phyloP scores from a whole-genome alignment of 2,113 vertebrate genomes.

The Pheucticus melanocephalus region DNA sequence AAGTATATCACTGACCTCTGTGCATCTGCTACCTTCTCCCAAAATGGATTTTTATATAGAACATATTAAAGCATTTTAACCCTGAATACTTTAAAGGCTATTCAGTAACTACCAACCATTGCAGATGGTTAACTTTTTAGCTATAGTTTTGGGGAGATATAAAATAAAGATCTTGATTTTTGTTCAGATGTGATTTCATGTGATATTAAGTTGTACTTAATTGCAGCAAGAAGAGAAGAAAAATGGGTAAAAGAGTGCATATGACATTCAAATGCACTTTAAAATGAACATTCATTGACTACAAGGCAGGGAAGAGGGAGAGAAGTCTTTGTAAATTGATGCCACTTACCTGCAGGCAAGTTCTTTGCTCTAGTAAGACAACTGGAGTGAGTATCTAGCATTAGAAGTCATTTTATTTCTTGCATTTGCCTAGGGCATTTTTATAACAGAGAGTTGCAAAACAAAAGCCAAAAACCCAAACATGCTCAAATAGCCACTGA shows the following conservation, averaged over 20 bases:
- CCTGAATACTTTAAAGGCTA: background rate
- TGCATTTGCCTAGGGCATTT: background rate
- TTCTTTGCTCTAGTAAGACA: background rate
- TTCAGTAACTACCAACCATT: background rate
- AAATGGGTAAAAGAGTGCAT: background rate
- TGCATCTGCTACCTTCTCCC: background rate
- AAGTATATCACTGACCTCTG: background rate
- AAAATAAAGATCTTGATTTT: background rate
- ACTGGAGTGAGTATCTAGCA: background rate
- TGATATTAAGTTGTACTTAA: background rate
- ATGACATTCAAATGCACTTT: background rate
- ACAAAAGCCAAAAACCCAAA: background rate
- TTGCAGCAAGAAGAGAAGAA: background rate
- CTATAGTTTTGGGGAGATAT: background rate
- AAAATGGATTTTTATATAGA: background rate
- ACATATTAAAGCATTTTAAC: background rate
- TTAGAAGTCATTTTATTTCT: background rate
- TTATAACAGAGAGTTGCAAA: background rate
- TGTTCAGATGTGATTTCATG: background rate
- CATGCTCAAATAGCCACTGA: background rate
- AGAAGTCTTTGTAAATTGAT: background rate
- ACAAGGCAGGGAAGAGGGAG: background rate
- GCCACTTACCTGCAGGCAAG: background rate
- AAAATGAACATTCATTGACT: background rate
- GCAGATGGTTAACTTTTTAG: background rate